A percentile compares a stretch with the other conserved stretches of the same genome.
Conservation (phyloP, 2,888 invertebrate genomes). For the Tuta absoluta region DNA sequence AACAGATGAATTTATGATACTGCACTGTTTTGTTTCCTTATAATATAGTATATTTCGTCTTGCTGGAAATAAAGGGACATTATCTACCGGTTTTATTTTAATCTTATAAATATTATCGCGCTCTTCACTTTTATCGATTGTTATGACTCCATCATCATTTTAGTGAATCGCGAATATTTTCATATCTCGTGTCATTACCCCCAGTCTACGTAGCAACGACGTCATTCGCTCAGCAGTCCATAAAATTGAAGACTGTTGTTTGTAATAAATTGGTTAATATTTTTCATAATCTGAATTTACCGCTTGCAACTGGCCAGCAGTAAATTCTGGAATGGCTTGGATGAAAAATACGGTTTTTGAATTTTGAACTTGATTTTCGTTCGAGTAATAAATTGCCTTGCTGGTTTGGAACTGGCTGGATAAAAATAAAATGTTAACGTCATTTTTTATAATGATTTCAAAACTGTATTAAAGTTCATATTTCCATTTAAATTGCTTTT, state of each 20-base stretch:
- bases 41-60: not conserved
- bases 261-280: conserved; percentile 7
- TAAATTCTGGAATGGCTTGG: not conserved
- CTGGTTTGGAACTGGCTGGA: not conserved
- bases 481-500: conserved; percentile 12
- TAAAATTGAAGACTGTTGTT: not conserved
- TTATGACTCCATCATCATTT: conserved; percentile 65
- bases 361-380: not conserved
- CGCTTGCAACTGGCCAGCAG: conserved; percentile 10
- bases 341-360: not conserved
- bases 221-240: conserved; percentile 13
- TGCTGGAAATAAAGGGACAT: not conserved
- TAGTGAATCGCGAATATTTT: conserved; percentile 55
- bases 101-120: conserved; percentile 36
- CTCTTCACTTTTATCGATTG: conserved; percentile 62
- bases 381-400: not conserved
- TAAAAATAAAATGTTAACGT: not conserved
- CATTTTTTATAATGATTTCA: not conserved
- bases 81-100: not conserved
- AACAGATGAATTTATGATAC: not conserved
- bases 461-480: conserved; percentile 9
- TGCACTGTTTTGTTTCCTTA: not conserved
- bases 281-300: conserved; percentile 10
- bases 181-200: conserved; percentile 57
- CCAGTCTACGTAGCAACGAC: conserved; percentile 32